These are phyloP conservation scores for Eufriesea mexicana DNA, from an alignment of 1,140 invertebrate species.

Conservation along the genomic window DNA sequence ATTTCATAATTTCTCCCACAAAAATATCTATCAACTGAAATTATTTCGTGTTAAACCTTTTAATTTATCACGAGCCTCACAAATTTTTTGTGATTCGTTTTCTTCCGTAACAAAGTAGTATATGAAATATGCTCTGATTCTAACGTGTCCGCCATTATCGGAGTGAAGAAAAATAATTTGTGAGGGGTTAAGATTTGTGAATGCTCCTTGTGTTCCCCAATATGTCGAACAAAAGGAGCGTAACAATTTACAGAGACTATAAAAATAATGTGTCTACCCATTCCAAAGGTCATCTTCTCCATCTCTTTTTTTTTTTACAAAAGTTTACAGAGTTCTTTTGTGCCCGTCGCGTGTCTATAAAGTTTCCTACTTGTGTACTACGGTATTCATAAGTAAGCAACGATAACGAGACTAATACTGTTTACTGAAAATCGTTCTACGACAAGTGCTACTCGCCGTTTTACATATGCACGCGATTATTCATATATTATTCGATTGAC, in stretches of 20 bases:
- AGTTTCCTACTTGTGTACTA: conserved; percentile 30
- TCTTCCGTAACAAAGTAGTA: conserved; percentile 31
- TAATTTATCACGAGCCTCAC: not conserved
- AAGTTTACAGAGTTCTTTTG: conserved; percentile 54
- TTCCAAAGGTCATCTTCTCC: conserved; percentile 34
- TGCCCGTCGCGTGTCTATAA: conserved; percentile 49
- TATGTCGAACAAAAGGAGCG: conserved; percentile 18
- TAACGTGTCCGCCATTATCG: not conserved
- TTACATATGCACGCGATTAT: conserved; percentile 28
- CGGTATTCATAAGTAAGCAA: conserved; percentile 55
- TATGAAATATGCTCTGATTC: conserved; percentile 20
- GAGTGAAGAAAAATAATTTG: conserved; percentile 46
- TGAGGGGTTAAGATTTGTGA: not conserved
- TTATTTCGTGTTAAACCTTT: not conserved
- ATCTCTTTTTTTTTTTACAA: conserved; percentile 43
- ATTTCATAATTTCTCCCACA: not conserved
- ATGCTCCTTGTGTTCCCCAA: not conserved
- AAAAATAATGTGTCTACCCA: conserved; percentile 64
- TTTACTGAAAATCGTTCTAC: conserved; percentile 39
- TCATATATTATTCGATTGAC: conserved; percentile 18
- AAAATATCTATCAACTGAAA: not conserved
- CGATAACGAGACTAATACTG: conserved; percentile 64
- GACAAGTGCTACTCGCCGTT: conserved; percentile 22
- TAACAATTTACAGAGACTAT: conserved; percentile 60
- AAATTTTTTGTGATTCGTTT: not conserved